Conservation (phyloP, 1,140 invertebrate species). For the Trypoxylus dichotomus region DNA sequence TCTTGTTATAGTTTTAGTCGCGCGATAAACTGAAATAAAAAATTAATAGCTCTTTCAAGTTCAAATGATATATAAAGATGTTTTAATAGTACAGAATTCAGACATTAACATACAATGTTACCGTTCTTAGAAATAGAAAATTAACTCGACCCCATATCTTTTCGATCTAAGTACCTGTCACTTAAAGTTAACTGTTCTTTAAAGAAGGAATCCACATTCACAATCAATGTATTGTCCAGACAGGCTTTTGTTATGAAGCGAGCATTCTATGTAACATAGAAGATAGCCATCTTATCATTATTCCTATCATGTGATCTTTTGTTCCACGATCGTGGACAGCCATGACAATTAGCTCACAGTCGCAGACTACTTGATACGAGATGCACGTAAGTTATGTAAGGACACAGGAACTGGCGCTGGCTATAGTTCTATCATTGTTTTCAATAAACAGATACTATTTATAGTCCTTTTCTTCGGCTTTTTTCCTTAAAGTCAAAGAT, state of each 20-base stretch:
- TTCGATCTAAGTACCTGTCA: slow-evolving; percentile 28
- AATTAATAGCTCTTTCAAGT: background rate
- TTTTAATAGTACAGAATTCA: slow-evolving; percentile 5
- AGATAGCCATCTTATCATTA: slow-evolving; percentile 34
- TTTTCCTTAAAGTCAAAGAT: background rate
- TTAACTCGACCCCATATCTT: slow-evolving; percentile 24
- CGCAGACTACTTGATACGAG: slow-evolving; percentile 34
- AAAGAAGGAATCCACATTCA: slow-evolving; percentile 22
- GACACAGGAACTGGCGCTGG: slow-evolving; percentile 40
- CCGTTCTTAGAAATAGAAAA: slow-evolving; percentile 28
- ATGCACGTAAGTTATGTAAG: slow-evolving; percentile 38
- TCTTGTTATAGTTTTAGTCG: too few species aligned
- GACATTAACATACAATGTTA: slow-evolving; percentile 30
- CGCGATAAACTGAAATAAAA: background rate
- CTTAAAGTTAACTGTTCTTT: slow-evolving; percentile 22
- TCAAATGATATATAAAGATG: slow-evolving; percentile 27
- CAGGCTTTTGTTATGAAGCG: slow-evolving; percentile 26
- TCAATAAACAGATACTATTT: slow-evolving; percentile 11
- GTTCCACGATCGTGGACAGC: slow-evolving; percentile 39
- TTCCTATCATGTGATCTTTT: slow-evolving; percentile 43
- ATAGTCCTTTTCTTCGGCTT: background rate
- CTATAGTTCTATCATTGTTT: slow-evolving; percentile 26
- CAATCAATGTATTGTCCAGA: slow-evolving; percentile 26
- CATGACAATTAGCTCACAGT: slow-evolving; percentile 37
- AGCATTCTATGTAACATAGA: slow-evolving; percentile 18